phyloP scores from a whole-genome alignment of 2,797 vertebrate genomes.

The Emys orbicularis region DNA sequence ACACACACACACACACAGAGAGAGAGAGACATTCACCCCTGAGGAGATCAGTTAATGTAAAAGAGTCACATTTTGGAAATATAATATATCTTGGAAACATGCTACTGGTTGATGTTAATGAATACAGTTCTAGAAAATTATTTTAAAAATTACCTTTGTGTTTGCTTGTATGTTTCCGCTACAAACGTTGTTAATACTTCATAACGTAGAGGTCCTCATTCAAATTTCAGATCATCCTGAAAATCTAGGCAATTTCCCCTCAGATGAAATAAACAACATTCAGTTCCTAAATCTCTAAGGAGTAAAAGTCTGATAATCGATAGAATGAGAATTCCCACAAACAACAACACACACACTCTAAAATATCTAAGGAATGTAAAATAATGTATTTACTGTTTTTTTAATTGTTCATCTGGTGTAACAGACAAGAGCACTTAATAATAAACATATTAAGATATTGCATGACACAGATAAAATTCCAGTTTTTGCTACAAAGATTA shows the following conservation, averaged over 20 bases:
- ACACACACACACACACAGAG: no score
- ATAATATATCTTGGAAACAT: background rate
- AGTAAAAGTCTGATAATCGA: background rate
- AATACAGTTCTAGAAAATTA: background rate
- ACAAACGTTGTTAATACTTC: background rate
- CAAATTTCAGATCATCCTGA: background rate
- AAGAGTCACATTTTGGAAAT: background rate
- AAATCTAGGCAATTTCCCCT: background rate
- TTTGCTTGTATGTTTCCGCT: background rate
- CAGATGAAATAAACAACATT: background rate
- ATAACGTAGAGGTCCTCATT: background rate
- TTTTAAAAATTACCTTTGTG: background rate
- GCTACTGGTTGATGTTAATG: background rate
- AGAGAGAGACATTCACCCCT: rapidly evolving
- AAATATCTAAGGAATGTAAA: background rate
- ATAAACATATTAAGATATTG: background rate
- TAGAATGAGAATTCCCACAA: background rate
- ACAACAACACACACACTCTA: background rate
- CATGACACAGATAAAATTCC: background rate
- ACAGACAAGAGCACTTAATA: background rate
- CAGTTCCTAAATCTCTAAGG: background rate
- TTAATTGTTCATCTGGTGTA: background rate
- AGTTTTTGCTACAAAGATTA: background rate
- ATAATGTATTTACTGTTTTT: background rate
- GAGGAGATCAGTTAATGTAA: background rate